These are phyloP conservation scores for Borostomias antarcticus DNA, from an alignment of 2,797 vertebrate species.

Conservation along the genomic window DNA sequence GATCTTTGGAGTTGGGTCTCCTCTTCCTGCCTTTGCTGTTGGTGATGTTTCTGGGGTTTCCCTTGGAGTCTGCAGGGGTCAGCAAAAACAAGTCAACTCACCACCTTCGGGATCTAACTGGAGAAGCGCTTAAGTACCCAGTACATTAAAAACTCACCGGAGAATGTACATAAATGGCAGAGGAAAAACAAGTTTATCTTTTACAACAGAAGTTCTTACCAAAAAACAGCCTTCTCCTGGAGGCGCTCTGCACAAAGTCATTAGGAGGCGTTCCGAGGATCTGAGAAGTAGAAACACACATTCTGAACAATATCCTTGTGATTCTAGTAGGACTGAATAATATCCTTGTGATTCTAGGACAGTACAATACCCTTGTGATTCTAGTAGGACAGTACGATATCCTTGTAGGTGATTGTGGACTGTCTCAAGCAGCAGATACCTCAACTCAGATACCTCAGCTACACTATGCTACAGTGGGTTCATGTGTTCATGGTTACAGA, in stretches of 20 bases:
- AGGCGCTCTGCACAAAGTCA: slow-evolving; percentile 87
- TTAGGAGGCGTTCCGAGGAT: slow-evolving; percentile 89
- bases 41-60: slow-evolving; percentile 85
- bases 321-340: neutral
- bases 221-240: slow-evolving; percentile 86
- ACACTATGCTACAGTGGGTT: no score
- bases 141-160: no score
- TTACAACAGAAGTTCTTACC: slow-evolving; percentile 70
- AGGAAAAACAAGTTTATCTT: neutral
- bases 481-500: no score
- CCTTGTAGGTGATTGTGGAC: neutral
- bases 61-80: slow-evolving; percentile 84
- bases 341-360: no score
- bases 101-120: no score
- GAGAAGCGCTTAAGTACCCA: no score
- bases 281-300: slow-evolving; percentile 66
- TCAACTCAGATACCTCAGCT: no score
- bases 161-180: no score
- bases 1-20: slow-evolving; percentile 85
- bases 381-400: no score
- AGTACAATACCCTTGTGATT: no score
- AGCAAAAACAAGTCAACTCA: no score
- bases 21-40: slow-evolving; percentile 91
- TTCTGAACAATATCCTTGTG: no score
- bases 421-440: neutral